These are phyloP conservation scores for Microtus ochrogaster DNA, from an alignment of 2,113 vertebrate species.

Conservation along the genomic window DNA sequence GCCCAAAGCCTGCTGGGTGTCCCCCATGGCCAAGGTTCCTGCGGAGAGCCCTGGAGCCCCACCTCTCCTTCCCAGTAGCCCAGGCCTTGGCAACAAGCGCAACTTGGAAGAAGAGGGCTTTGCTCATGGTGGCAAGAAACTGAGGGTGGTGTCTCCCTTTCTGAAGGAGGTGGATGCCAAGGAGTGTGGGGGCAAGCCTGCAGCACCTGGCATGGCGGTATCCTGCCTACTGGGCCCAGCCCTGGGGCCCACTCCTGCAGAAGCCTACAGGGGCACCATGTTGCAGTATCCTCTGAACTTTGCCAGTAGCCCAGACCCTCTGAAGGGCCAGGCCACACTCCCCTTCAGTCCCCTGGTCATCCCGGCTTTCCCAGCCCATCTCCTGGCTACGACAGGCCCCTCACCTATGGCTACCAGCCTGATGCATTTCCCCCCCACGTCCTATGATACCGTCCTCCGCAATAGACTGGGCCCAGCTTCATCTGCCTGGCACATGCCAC, in stretches of 20 bases:
- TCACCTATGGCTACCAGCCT: conserved; percentile 50
- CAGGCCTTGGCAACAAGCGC: conserved; percentile 4
- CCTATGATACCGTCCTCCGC: conserved; percentile 59
- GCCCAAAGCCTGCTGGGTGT: conserved; percentile 82
- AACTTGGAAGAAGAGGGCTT: conserved; percentile 41
- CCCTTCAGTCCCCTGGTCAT: conserved; percentile 83
- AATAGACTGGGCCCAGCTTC: conserved; percentile 68
- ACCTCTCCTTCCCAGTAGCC: not conserved
- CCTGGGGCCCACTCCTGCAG: conserved; percentile 50
- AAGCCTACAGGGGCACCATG: conserved; percentile 78
- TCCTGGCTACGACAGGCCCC: conserved; percentile 74
- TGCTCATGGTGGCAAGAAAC: conserved; percentile 40
- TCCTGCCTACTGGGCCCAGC: conserved; percentile 55
- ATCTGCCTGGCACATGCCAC: conserved; percentile 74
- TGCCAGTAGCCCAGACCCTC: conserved; percentile 63
- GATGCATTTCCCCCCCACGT: not conserved
- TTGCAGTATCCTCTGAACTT: conserved; percentile 79
- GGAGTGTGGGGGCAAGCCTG: not conserved
- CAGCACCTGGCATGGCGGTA: not conserved
- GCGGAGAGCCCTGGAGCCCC: not conserved
- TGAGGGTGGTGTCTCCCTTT: conserved; percentile 71
- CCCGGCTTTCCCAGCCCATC: conserved; percentile 84
- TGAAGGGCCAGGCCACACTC: conserved; percentile 75
- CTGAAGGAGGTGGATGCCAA: conserved; percentile 32
- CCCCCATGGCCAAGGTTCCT: conserved; percentile 72